These are phyloP conservation scores for Nebria ingens DNA, from an alignment of 1,140 invertebrate species.

Conservation along the genomic window DNA sequence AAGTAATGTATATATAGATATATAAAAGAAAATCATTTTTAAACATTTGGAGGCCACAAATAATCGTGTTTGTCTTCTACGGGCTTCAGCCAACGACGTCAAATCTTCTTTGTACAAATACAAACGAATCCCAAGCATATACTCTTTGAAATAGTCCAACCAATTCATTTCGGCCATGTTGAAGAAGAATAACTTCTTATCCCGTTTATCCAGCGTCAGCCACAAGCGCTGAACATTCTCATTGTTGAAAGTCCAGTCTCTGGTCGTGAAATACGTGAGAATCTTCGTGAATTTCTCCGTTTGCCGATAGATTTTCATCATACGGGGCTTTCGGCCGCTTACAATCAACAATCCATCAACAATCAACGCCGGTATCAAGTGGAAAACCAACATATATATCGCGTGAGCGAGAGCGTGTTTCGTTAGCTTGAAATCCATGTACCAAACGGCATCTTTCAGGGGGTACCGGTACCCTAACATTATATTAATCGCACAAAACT, in stretches of 20 bases:
- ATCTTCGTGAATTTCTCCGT: slow-evolving; percentile 54
- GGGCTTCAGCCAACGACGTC: slow-evolving; percentile 49
- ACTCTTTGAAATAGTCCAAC: slow-evolving; percentile 47
- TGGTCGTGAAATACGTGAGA: slow-evolving; percentile 54
- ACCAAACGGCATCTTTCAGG: slow-evolving; percentile 44
- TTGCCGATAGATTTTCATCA: slow-evolving; percentile 55
- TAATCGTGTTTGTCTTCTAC: slow-evolving; percentile 40
- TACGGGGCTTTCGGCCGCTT: slow-evolving; percentile 46
- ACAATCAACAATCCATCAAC: slow-evolving; percentile 42
- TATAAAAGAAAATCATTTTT: neutral
- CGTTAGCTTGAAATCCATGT: slow-evolving; percentile 39
- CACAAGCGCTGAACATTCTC: slow-evolving; percentile 44
- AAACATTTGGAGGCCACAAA: neutral
- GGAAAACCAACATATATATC: slow-evolving; percentile 41
- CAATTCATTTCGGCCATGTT: slow-evolving; percentile 48
- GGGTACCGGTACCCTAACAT: slow-evolving; percentile 40
- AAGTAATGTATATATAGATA: neutral
- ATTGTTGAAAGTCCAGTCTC: slow-evolving; percentile 55
- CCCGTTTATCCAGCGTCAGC: slow-evolving; percentile 38
- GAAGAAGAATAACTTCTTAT: slow-evolving; percentile 46
- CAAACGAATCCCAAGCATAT: slow-evolving; percentile 51
- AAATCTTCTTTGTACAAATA: slow-evolving; percentile 64
- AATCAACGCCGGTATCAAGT: slow-evolving; percentile 47
- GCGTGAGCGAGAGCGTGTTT: slow-evolving; percentile 36
- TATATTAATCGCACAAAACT: slow-evolving; percentile 40